A percentile compares a stretch with the other conserved stretches of the same genome.
Conservation (phyloP, 2,113 vertebrate genomes). For the Corythornis cristatus region DNA sequence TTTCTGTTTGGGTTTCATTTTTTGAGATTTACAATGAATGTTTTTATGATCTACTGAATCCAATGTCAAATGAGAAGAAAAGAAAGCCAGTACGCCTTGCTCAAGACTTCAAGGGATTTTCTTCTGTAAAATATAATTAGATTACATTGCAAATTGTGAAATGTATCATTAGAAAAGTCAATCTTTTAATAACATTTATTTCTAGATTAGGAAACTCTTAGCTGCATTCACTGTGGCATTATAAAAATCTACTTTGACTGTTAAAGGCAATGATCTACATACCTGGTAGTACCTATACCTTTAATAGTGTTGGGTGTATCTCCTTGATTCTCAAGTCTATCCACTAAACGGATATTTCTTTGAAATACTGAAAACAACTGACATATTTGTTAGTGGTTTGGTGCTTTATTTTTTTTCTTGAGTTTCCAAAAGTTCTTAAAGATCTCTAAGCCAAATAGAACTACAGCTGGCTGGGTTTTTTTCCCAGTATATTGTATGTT, state of each 20-base stretch:
- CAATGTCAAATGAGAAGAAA: slow-evolving; percentile 75
- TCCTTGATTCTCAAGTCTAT: background rate
- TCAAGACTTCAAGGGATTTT: slow-evolving; percentile 89
- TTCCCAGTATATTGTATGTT: background rate
- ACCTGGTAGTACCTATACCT: background rate
- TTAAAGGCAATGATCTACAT: background rate
- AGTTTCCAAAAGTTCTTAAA: background rate
- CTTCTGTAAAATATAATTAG: slow-evolving; percentile 91
- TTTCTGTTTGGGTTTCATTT: slow-evolving; percentile 96
- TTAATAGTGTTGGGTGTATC: background rate
- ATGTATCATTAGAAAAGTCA: background rate
- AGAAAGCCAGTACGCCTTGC: slow-evolving; percentile 85
- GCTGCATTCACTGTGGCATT: background rate
- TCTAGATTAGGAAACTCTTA: background rate
- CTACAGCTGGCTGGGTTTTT: background rate
- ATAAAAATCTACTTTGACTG: background rate
- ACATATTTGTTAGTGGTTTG: background rate
- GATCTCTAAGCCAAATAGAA: too few species aligned
- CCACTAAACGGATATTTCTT: background rate
- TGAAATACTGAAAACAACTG: background rate
- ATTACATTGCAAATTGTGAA: background rate
- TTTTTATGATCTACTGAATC: slow-evolving; percentile 90
- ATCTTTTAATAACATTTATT: background rate
- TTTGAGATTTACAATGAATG: slow-evolving; percentile 97
- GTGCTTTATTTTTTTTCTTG: background rate